Base-by-base conservation (phyloP, 2,797 vertebrate species). In the Rhinogobio ventralis region DNA sequence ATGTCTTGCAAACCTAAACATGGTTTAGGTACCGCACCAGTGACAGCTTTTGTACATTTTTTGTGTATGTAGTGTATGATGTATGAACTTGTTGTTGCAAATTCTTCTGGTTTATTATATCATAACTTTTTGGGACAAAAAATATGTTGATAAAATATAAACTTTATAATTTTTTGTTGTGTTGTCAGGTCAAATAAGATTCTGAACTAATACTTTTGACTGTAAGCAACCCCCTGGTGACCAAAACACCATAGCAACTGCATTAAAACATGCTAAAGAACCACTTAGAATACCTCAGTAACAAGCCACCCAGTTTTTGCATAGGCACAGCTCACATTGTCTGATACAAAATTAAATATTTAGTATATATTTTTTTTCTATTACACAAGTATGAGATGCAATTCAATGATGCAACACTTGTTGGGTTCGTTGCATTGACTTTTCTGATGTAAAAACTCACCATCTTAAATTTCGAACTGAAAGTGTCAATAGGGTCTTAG, bases 391-490 rank as follows among this genome's bases (percentile, higher is more conserved):
- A 3, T 57, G 53, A 46, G 7, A 60, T 49, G 79, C 20, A 60
- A 10, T 60, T 60, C 53, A 20, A 28, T 57, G n/a, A 57, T 71
- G 66, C 23, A 81, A 69, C 17, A 20, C 25, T 72, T 60, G 9
- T 57, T 23, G 46, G 33, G 20, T 69, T 69, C 13, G 1, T 80
- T 81, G 49, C 14, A 28, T 45, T 57, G 51, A 42, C 36, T 39
- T 28, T n/a, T 57, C 39, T 28, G 49, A 80, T 67, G 28, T 68
- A n/a, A 71, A 71, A 57, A 25, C 17, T 33, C 53, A 77, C 36
- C 53, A 60, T 71, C 39, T 60, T 57, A 71, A 57, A 42, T 6
- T 68, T 17, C 1, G 53, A 4, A 25, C 14, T 36, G 23, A 55
- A 68, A 53, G 30, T 15, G 6, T 53, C 46, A 55, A 8, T 51